Evolutionary conservation across 2,797 vertebrate species (phyloP).

Genomic region (Esox lucius): DNA sequence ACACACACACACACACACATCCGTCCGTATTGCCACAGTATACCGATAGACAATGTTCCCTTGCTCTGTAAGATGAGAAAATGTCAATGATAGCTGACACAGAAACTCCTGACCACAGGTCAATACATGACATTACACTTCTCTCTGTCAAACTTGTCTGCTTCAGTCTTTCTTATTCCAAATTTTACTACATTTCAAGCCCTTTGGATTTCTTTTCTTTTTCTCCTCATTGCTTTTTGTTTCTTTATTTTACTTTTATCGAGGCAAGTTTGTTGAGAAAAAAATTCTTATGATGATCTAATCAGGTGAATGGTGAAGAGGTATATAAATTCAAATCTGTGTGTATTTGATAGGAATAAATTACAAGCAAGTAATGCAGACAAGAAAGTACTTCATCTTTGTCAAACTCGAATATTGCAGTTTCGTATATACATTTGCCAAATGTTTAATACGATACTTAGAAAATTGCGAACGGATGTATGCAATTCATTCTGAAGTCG

Average conservation of each 20-base stretch:
- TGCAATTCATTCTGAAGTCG: conserved; percentile 47
- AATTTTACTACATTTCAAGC: not conserved
- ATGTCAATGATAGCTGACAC: conserved; percentile 76
- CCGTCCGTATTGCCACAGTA: conserved; percentile 36
- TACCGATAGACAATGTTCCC: conserved; percentile 63
- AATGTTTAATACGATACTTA: conserved; percentile 43
- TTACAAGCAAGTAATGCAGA: conserved; percentile 15
- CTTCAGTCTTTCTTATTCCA: not conserved
- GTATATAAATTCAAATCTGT: too few species aligned
- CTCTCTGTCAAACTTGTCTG: conserved; percentile 32
- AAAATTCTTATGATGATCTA: not conserved
- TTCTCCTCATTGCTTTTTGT: not conserved
- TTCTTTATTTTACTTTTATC: not conserved
- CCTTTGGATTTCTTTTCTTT: not conserved
- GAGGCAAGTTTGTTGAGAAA: not conserved
- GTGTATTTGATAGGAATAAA: conserved; percentile 43
- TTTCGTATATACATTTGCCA: conserved; percentile 45
- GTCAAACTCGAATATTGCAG: conserved; percentile 26
- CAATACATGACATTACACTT: conserved; percentile 70
- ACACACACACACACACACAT: conserved; percentile 16
- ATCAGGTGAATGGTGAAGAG: not conserved
- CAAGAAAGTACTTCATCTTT: conserved; percentile 44
- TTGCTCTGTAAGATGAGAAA: conserved; percentile 75
- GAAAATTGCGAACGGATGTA: conserved; percentile 53
- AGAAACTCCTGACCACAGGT: conserved; percentile 66